Evolutionary conservation across 2,888 invertebrate genomes (phyloP).

Genomic region (Rhagonycha lutea): DNA sequence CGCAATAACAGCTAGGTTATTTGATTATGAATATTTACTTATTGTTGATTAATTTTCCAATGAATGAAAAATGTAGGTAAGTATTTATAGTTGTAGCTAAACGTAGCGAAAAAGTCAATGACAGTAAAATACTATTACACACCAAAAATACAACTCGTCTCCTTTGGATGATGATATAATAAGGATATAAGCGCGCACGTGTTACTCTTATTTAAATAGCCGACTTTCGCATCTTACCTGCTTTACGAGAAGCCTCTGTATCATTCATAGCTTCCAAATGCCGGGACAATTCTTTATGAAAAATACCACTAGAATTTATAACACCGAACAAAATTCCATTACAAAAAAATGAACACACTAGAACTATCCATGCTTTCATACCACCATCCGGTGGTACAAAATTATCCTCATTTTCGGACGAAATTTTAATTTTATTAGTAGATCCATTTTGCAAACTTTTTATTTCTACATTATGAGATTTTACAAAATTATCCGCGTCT

Average conservation of each 20-base stretch:
- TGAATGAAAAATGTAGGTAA: not conserved
- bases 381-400: slow-evolving; percentile 77
- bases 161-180: not conserved
- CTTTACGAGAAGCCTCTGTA: slow-evolving; percentile 76
- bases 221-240: slow-evolving; percentile 65
- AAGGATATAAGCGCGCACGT: not conserved
- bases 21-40: not conserved
- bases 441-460: slow-evolving; percentile 19
- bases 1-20: not conserved
- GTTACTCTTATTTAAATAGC: not conserved
- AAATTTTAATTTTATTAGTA: slow-evolving; percentile 1
- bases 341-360: slow-evolving; percentile 83
- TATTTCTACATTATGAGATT: slow-evolving; percentile 10
- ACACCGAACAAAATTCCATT: slow-evolving; percentile 91
- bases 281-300: slow-evolving; percentile 71
- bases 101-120: not conserved
- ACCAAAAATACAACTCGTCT: not conserved
- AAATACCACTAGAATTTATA: slow-evolving; percentile 86
- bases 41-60: not conserved
- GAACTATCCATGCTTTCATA: slow-evolving; percentile 76
- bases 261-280: slow-evolving; percentile 67
- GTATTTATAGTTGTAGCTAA: not conserved
- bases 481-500: slow-evolving; percentile 16
- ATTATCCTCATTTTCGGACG: slow-evolving; percentile 4
- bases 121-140: not conserved